Evolutionary conservation across 2,888 invertebrate genomes (phyloP), one percentile per base, ranked within the genome.

Genomic region (Ommatoiulus sabulosus): DNA sequence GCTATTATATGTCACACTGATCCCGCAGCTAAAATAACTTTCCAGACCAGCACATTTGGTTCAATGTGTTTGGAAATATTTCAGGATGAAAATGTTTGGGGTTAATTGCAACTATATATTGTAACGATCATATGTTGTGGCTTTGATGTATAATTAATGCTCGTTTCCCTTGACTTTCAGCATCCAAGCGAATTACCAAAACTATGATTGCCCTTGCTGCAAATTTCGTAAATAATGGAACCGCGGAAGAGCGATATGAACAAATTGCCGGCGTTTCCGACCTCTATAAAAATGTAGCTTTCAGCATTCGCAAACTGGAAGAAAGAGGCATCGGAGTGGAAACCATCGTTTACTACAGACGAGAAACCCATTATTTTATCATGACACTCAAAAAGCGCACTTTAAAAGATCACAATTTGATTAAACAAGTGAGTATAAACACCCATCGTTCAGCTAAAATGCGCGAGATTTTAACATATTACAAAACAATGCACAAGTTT

Each of bases 361-460:
- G 94, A 91, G 94, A 94, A 89, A 94, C 94, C 0, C 94, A 94
- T 91, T 94, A 94, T 91, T 94, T 94, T 92, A 94, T 94, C 52
- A 94, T 94, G 94, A 94, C 94, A n/a, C 94, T 94, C 43, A 94
- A 94, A 91, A 94, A 94, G 91, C 93, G 92, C 44, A 91, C 93
- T 90, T 91, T 94, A 85, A 91, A 94, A 35, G 92, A 92, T 88
- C 93, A 93, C 91, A 92, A 93, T 10, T 94, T 94, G n/a, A 91
- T 94, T 5, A 91, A 92, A 86, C 91, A 92, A 90, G 93, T 93
- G 90, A 90, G 91, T 87, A 86, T n/a, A 43, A 24, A 48, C 52
- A 84, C 44, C 10, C 10, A 35, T 72, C 24, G 72, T 72, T 80
- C 35, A 63, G 12, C 20, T 35, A 35, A 80, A 15, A 15, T 35